These are phyloP conservation scores for Callospermophilus lateralis DNA, from an alignment of 2,113 vertebrate species.

Conservation along the genomic window DNA sequence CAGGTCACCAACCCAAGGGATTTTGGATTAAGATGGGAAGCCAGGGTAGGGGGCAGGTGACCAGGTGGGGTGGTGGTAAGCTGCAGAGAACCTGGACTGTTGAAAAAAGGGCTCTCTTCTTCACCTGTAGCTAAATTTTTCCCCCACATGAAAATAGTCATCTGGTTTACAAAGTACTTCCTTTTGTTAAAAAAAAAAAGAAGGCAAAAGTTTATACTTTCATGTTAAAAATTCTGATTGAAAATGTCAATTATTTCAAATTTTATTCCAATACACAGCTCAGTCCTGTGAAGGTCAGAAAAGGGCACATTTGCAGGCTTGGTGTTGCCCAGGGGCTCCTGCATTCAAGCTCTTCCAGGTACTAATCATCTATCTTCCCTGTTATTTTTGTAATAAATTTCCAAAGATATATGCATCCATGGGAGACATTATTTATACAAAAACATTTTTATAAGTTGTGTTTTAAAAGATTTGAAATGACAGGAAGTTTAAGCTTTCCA, in stretches of 20 bases:
- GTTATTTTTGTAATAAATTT: not conserved
- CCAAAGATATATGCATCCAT: not conserved
- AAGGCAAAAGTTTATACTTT: not conserved
- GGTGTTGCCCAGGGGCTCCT: accelerated
- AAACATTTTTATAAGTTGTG: not conserved
- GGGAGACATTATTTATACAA: not conserved
- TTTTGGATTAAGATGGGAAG: not conserved
- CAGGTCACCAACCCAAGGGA: too few relatives aligned
- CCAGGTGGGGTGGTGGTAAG: too few relatives aligned
- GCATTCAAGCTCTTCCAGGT: too few relatives aligned
- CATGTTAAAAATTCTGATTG: not conserved
- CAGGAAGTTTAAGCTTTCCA: not conserved
- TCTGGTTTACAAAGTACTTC: not conserved
- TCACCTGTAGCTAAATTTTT: too few relatives aligned
- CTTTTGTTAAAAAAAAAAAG: not conserved
- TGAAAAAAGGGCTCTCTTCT: accelerated
- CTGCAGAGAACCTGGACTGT: too few relatives aligned
- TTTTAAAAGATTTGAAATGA: not conserved
- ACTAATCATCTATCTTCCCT: not conserved
- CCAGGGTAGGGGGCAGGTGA: accelerated
- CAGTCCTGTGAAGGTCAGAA: not conserved
- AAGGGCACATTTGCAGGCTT: too few relatives aligned
- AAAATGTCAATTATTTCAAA: not conserved
- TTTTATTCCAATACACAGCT: not conserved
- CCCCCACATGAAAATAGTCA: not conserved